Conservation (phyloP, 2,113 vertebrate genomes). For the Ailuropoda melanoleuca region DNA sequence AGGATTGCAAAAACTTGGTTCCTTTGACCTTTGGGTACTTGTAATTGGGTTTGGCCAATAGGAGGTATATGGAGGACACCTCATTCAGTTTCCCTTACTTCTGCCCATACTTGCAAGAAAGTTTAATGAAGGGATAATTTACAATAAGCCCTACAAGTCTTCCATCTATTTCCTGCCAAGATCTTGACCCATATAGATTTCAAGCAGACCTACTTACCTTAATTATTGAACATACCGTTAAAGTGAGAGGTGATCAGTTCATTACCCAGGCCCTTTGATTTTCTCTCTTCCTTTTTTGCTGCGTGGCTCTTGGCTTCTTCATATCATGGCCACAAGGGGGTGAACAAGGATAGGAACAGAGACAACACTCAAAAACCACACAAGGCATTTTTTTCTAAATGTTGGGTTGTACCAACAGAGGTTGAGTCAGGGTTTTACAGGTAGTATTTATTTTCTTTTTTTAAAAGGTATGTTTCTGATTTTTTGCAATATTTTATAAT, state of each 20-base stretch:
- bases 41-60: neutral
- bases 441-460: neutral
- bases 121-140: neutral
- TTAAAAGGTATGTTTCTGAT: neutral
- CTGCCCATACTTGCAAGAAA: neutral
- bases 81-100: neutral
- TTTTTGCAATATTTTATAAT: constrained; percentile 10
- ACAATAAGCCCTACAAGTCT: neutral
- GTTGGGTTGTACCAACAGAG: constrained; percentile 12
- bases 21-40: neutral
- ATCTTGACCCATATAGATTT: neutral
- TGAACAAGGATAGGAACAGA: constrained; percentile 35
- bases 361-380: neutral
- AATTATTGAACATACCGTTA: neutral
- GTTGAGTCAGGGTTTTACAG: neutral
- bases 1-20: neutral
- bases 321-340: constrained; percentile 56
- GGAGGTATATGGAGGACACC: neutral
- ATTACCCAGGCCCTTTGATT: neutral
- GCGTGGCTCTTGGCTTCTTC: neutral
- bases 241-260: neutral
- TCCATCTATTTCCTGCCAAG: constrained; percentile 8
- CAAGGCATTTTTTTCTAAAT: constrained; percentile 11
- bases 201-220: neutral
- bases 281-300: neutral